Percentiles rank a stretch among this genome's conserved stretches.
phyloP scores from a whole-genome alignment of 2,888 invertebrate genomes.

The Ceramica pisi region DNA sequence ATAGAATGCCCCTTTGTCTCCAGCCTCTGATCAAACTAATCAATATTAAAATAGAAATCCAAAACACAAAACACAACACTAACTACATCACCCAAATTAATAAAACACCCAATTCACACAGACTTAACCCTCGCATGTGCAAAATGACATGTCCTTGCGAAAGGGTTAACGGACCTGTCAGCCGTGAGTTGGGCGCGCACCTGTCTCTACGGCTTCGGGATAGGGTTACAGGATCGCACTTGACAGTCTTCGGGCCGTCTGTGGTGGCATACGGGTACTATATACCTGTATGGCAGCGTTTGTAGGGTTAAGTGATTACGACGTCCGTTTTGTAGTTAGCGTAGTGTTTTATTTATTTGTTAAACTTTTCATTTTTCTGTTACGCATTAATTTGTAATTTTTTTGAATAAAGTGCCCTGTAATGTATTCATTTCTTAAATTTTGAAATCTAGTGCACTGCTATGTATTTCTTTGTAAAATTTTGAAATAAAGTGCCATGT shows the following conservation, averaged over 20 bases:
- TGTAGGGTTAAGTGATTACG: conserved; percentile 37
- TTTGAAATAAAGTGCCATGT: no score
- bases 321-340: not conserved
- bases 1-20: no score
- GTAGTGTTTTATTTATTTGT: no score
- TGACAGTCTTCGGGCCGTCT: conserved; percentile 64
- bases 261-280: conserved; percentile 59
- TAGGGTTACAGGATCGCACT: conserved; percentile 68
- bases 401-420: no score
- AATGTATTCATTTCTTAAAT: no score
- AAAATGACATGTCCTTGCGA: conserved; percentile 46
- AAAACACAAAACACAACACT: no score
- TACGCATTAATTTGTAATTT: no score
- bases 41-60: not conserved
- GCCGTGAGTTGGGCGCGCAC: conserved; percentile 58
- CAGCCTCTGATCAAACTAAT: not conserved
- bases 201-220: conserved; percentile 66
- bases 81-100: conserved; percentile 17
- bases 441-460: no score
- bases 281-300: conserved; percentile 12
- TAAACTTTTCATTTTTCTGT: no score
- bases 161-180: conserved; percentile 59
- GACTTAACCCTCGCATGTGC: conserved; percentile 50
- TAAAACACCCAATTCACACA: conserved; percentile 28
- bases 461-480: no score